Evolutionary conservation across 64 coral and sea anemone genomes (phyloP), one percentile per base, ranked within the genome.

Genomic region (Pachyseris speciosa): DNA sequence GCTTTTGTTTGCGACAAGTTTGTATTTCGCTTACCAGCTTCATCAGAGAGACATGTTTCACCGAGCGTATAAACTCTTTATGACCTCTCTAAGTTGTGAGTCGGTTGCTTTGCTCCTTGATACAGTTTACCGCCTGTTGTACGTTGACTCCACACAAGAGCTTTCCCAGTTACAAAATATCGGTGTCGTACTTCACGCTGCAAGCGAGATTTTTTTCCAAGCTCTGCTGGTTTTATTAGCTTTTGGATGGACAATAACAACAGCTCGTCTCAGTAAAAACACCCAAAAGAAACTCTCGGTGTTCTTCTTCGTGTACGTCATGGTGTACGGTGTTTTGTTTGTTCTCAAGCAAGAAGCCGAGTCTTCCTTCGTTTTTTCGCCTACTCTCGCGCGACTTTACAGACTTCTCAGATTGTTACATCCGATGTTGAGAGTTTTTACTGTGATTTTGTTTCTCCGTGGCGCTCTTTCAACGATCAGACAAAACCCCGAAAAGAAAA

Each of bases 191-290:
- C 34, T 94, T 7, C 91, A 97, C 42, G 78, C 80, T 12, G 63
- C 53, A 9, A 94, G 95, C 37, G 91, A 97, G 17, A 47, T 90
- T 4, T 7, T 80, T 9, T 69, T 97, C 36, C 61, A 93, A 5
- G 49, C 89, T 44, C 51, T 97, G 5, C 22, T 94, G 5, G 24
- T 97, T 42, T n/a, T 90, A 16, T 24, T 97, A 3, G 87, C 86
- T 64, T 89, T 93, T 37, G 95, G 95, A 2, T 97, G 80, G 85
- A 97, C 91, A 20, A 48, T 97, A 2, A 97, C 95, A 1, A 86
- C 80, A 22, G 91, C 59, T 10, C 43, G 77, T 44, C 41, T 97
- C 4, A 37, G 60, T 4, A 37, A 28, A 25, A 16, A 41, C 28
- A 63, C 17, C 6, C 89, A 89, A 42, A 65, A 49, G 12, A 86